phyloP scores from a whole-genome alignment of 2,888 invertebrate genomes.

The Zhuqinia jingwanae region DNA sequence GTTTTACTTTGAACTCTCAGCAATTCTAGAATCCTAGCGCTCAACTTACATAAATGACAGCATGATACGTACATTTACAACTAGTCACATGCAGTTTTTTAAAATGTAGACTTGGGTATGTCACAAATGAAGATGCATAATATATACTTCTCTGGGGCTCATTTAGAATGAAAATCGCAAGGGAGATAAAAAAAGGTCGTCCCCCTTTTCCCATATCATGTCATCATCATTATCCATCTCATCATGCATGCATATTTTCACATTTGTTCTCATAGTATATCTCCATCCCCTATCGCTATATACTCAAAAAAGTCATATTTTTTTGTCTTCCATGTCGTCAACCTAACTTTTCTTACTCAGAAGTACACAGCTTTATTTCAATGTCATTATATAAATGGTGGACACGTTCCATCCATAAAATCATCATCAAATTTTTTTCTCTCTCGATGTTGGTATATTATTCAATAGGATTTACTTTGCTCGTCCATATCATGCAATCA shows the following conservation, averaged over 20 bases:
- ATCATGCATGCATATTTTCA: constrained; percentile 18
- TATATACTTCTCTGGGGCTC: too few species aligned
- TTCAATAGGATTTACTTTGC: constrained; percentile 11
- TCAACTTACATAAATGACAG: too few species aligned
- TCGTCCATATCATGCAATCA: neutral
- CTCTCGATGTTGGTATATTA: neutral
- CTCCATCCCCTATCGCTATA: neutral
- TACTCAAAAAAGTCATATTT: too few species aligned
- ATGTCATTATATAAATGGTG: constrained; percentile 46
- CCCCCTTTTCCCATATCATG: neutral
- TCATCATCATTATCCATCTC: neutral
- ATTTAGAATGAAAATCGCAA: constrained; percentile 24
- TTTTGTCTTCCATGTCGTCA: too few species aligned
- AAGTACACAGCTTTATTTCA: too few species aligned
- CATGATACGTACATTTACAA: too few species aligned
- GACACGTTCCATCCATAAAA: constrained; percentile 63
- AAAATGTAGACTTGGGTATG: too few species aligned
- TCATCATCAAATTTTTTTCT: too few species aligned
- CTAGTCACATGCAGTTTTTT: too few species aligned
- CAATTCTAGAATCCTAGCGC: too few species aligned
- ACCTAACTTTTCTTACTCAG: too few species aligned
- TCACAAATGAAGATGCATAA: constrained; percentile 44
- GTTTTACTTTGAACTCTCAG: too few species aligned
- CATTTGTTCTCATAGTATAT: constrained; percentile 21
- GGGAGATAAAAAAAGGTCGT: neutral